phyloP scores from a whole-genome alignment of 2,113 vertebrate species.

The Phylloscopus trochilus region DNA sequence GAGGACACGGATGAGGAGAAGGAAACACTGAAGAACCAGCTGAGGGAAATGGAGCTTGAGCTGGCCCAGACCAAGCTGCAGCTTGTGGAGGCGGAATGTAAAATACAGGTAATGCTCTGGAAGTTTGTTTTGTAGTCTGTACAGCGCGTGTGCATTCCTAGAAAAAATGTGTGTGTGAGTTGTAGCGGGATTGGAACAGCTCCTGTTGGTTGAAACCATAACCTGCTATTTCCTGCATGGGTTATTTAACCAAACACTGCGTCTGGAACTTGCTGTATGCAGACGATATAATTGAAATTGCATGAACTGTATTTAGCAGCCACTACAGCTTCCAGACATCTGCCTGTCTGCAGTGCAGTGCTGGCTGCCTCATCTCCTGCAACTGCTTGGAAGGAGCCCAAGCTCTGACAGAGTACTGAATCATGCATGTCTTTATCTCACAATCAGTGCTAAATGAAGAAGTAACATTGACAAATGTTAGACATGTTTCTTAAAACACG shows the following conservation, averaged over 20 bases:
- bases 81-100: conserved; percentile 96
- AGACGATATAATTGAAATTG: conserved; percentile 18
- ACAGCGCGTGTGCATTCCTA: neutral
- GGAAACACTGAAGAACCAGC: conserved; percentile 90
- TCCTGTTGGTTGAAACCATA: neutral
- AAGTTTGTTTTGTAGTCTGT: neutral
- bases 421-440: conserved; percentile 16
- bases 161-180: neutral
- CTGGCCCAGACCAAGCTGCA: conserved; percentile 98
- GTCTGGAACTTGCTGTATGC: neutral
- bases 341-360: conserved; percentile 46
- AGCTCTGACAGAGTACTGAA: conserved; percentile 13
- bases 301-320: conserved; percentile 22
- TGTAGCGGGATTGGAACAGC: neutral
- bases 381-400: conserved; percentile 41
- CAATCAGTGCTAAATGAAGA: neutral
- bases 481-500: conserved; percentile 15
- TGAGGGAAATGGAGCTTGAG: conserved; percentile 97
- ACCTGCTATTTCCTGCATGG: conserved; percentile 36
- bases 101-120: conserved; percentile 86
- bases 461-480: conserved; percentile 25
- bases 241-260: conserved; percentile 1
- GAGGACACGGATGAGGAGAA: conserved; percentile 94
- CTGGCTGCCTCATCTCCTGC: neutral
- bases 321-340: conserved; percentile 20